These are phyloP conservation scores for Philereme vetulata DNA, from an alignment of 2,888 invertebrate genomes.

Conservation along the genomic window DNA sequence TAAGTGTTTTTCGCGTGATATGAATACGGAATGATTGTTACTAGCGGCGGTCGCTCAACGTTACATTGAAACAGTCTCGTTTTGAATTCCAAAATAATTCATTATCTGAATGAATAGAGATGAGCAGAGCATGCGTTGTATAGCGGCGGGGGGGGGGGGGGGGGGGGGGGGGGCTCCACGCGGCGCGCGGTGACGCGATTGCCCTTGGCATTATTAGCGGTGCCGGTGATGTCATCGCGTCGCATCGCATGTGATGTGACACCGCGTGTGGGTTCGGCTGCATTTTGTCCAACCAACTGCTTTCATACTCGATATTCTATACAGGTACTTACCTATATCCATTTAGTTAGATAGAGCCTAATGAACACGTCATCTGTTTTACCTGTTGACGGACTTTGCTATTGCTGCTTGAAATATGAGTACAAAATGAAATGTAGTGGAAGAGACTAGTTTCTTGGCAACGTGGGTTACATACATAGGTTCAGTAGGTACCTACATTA, in stretches of 20 bases:
- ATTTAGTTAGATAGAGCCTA: too few species aligned
- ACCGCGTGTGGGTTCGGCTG: constrained; percentile 13
- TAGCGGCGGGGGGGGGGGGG: not conserved
- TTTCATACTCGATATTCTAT: not conserved
- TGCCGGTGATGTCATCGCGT: constrained; percentile 25
- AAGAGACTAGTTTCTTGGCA: too few species aligned
- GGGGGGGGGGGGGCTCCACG: not conserved
- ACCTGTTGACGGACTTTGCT: too few species aligned
- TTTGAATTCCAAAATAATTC: constrained; percentile 14
- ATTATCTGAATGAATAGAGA: constrained; percentile 24
- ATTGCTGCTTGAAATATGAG: too few species aligned
- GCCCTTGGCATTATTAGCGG: constrained; percentile 73
- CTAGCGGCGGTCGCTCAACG: not conserved
- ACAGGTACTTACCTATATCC: too few species aligned
- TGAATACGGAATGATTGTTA: not conserved
- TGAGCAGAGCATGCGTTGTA: constrained; percentile 4
- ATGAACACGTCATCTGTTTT: too few species aligned
- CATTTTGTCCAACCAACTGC: constrained; percentile 3
- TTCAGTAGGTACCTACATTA: too few species aligned
- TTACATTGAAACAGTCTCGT: constrained; percentile 1
- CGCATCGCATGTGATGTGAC: constrained; percentile 11
- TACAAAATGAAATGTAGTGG: too few species aligned
- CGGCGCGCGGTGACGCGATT: constrained; percentile 48
- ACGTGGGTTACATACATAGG: too few species aligned
- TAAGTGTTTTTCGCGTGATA: not conserved